Conservation (phyloP, 2,888 invertebrate genomes). For the Lithophane semibrunnea region DNA sequence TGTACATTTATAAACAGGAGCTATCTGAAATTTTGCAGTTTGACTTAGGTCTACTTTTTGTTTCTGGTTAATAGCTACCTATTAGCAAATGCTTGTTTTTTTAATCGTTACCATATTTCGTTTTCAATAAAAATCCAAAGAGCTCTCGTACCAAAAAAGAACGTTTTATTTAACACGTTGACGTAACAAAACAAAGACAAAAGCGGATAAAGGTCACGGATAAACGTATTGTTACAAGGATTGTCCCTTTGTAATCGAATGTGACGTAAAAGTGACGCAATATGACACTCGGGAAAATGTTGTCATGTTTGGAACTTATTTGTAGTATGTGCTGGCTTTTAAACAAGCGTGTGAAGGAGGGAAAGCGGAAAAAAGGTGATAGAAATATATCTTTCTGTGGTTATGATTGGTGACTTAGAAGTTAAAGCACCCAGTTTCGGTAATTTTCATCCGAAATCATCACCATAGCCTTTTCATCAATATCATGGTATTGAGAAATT, state of each 20-base stretch:
- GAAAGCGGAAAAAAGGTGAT: not conserved
- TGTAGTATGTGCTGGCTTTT: conserved; percentile 44
- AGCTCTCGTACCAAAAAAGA: not conserved
- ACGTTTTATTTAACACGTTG: conserved; percentile 28
- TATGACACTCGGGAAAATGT: conserved; percentile 60
- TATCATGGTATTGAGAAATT: not conserved
- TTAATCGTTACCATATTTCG: not conserved
- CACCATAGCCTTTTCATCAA: not conserved
- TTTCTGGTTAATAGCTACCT: not conserved
- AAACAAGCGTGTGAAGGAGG: conserved; percentile 4
- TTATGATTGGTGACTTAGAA: not conserved
- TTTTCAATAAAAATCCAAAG: not conserved
- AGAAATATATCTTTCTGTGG: not conserved
- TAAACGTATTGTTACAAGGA: conserved; percentile 54
- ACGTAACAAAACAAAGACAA: conserved; percentile 37
- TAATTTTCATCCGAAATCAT: not conserved
- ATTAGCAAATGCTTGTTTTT: no score
- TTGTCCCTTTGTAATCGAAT: conserved; percentile 62
- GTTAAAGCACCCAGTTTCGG: not conserved
- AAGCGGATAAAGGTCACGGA: conserved; percentile 54
- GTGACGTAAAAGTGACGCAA: conserved; percentile 61
- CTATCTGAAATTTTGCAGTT: not conserved
- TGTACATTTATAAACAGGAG: no score
- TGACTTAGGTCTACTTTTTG: no score
- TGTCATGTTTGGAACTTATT: conserved; percentile 57